A percentile compares a stretch with the other conserved stretches of the same genome.
These are phyloP conservation scores for Phaethon lepturus DNA, from an alignment of 2,113 vertebrate species.

Conservation along the genomic window DNA sequence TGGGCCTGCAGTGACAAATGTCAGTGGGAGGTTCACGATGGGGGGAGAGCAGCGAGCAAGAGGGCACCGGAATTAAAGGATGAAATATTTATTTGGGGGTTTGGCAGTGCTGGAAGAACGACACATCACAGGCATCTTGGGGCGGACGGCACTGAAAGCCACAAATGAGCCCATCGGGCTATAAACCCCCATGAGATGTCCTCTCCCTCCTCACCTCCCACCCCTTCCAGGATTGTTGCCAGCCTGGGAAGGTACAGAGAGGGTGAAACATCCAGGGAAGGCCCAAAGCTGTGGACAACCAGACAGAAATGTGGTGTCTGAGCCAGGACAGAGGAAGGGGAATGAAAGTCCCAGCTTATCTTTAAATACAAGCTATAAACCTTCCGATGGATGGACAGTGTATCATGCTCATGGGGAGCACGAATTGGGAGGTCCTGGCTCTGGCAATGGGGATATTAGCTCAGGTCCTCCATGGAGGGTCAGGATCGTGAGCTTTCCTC, in stretches of 20 bases:
- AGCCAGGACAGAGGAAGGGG: background rate
- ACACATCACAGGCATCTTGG: background rate
- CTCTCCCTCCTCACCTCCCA: background rate
- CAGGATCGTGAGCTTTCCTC: background rate
- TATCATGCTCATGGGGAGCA: accelerated
- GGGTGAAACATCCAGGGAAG: background rate
- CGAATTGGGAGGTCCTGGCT: background rate
- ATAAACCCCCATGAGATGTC: background rate
- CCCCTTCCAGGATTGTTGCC: background rate
- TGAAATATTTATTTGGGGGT: background rate
- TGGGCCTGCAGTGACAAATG: background rate
- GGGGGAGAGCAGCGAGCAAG: background rate
- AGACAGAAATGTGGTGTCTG: background rate
- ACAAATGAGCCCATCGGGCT: background rate
- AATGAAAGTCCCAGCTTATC: background rate
- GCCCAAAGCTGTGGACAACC: background rate
- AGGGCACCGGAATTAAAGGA: background rate
- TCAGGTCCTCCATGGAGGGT: background rate
- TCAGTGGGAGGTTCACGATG: accelerated
- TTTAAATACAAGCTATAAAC: background rate
- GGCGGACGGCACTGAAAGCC: background rate
- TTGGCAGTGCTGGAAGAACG: background rate
- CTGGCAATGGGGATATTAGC: background rate
- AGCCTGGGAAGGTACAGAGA: background rate
- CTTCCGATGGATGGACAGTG: accelerated